Evolutionary conservation across 2,797 vertebrate species (phyloP).

Genomic region (Anabacerthia variegaticeps): DNA sequence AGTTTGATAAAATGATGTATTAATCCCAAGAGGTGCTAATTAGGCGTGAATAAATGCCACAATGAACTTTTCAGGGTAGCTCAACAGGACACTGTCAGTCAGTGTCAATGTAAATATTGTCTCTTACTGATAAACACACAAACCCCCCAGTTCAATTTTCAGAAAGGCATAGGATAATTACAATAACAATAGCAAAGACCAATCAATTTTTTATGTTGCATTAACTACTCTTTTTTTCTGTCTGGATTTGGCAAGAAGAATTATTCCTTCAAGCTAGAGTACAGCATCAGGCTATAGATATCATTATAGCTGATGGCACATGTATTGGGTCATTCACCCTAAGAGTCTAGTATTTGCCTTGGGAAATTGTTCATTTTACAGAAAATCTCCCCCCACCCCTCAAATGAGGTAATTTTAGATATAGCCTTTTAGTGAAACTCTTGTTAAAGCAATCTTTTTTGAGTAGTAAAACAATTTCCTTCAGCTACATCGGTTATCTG

Average conservation of each 20-base stretch:
- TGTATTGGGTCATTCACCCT: background rate
- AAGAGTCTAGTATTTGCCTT: background rate
- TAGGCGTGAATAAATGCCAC: slow-evolving; percentile 73
- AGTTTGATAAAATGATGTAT: slow-evolving; percentile 71
- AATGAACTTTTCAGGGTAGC: slow-evolving; percentile 64
- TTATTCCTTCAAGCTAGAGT: background rate
- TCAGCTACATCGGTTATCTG: background rate
- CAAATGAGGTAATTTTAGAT: background rate
- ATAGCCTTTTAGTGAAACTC: background rate
- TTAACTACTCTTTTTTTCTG: background rate
- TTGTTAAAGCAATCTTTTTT: background rate
- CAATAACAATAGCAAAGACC: background rate
- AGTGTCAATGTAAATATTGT: slow-evolving; percentile 12
- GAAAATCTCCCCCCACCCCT: background rate
- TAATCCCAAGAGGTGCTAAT: slow-evolving; percentile 72
- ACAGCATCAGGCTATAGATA: background rate
- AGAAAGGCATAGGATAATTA: background rate
- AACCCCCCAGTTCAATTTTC: background rate
- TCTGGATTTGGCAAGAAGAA: background rate
- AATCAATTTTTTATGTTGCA: background rate
- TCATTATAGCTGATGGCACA: background rate
- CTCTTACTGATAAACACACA: slow-evolving; percentile 6
- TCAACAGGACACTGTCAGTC: slow-evolving; percentile 64
- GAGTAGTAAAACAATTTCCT: background rate
- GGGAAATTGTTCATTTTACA: background rate